Evolutionary conservation across 2,113 vertebrate genomes (phyloP).

Genomic region (Candoia aspera): DNA sequence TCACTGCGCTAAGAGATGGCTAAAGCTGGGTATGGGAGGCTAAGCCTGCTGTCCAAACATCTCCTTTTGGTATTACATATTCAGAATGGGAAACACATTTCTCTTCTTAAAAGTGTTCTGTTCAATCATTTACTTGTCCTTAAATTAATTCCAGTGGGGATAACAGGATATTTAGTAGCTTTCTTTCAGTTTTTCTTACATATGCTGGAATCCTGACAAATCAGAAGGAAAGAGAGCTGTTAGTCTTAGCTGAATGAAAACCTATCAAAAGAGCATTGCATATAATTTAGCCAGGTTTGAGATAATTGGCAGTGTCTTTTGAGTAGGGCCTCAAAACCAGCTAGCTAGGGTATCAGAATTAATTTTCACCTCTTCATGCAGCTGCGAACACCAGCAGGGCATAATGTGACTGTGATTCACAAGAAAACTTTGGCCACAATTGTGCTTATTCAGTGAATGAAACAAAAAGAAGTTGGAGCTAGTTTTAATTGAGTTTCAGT

Average conservation of each 20-base stretch:
- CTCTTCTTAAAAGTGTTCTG: slow-evolving; percentile 29
- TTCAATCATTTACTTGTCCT: slow-evolving; percentile 11
- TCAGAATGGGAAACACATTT: slow-evolving; percentile 1
- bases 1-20: slow-evolving; percentile 14
- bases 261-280: slow-evolving; percentile 13
- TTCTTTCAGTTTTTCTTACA: slow-evolving; percentile 36
- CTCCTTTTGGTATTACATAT: neutral
- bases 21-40: slow-evolving; percentile 22
- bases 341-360: slow-evolving; percentile 26
- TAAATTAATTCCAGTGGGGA: slow-evolving; percentile 44
- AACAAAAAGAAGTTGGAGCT: slow-evolving; percentile 19
- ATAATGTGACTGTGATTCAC: neutral
- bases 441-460: slow-evolving; percentile 29
- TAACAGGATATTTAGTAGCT: slow-evolving; percentile 20
- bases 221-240: slow-evolving; percentile 20
- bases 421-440: slow-evolving; percentile 28
- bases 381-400: slow-evolving; percentile 32
- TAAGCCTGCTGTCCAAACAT: slow-evolving; percentile 30
- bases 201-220: slow-evolving; percentile 54
- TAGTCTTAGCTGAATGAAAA: slow-evolving; percentile 45
- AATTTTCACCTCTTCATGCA: slow-evolving; percentile 41
- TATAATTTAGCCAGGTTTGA: slow-evolving; percentile 52
- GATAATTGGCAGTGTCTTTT: slow-evolving; percentile 53
- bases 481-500: neutral
- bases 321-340: slow-evolving; percentile 22